A percentile compares a stretch with the other conserved stretches of the same genome.
Conservation (phyloP, 1,140 invertebrate species). For the Colletes gigas region DNA sequence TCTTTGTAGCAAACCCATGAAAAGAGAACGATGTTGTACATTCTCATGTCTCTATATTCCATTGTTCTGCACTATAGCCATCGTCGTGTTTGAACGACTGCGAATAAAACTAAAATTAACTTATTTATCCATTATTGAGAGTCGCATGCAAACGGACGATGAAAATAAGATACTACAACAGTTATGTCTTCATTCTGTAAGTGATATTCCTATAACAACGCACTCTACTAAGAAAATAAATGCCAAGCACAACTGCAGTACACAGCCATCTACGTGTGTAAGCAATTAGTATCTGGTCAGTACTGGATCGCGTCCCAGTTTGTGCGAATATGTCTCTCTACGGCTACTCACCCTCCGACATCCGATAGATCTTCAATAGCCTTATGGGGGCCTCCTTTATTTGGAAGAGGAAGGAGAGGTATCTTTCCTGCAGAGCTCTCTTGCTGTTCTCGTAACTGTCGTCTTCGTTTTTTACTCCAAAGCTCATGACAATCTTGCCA, state of each 20-base stretch:
- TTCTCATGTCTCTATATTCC: slow-evolving; percentile 56
- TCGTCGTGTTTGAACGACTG: slow-evolving; percentile 66
- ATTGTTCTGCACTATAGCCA: slow-evolving; percentile 61
- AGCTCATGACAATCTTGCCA: slow-evolving; percentile 99
- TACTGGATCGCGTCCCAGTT: slow-evolving; percentile 59
- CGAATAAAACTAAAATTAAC: slow-evolving; percentile 67
- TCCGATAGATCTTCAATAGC: slow-evolving; percentile 79
- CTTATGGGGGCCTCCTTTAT: slow-evolving; percentile 77
- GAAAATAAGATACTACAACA: slow-evolving; percentile 55
- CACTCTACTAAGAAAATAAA: slow-evolving; percentile 66
- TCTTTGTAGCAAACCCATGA: slow-evolving; percentile 53
- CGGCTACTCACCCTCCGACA: slow-evolving; percentile 82
- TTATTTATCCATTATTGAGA: slow-evolving; percentile 57
- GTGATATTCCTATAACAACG: slow-evolving; percentile 54
- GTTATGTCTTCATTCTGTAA: slow-evolving; percentile 40
- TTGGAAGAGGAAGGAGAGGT: slow-evolving; percentile 71
- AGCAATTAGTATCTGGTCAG: slow-evolving; percentile 67
- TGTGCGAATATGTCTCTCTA: slow-evolving; percentile 61
- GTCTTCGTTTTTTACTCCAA: slow-evolving; percentile 96
- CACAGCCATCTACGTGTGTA: slow-evolving; percentile 66
- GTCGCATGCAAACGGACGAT: slow-evolving; percentile 56
- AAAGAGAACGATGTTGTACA: slow-evolving; percentile 54
- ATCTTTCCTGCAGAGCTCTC: slow-evolving; percentile 79
- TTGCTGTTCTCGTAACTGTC: slow-evolving; percentile 90
- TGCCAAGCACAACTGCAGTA: slow-evolving; percentile 70